Percentiles rank a stretch among this genome's conserved stretches.
phyloP scores from a whole-genome alignment of 2,888 invertebrate species.

The Acheta domesticus region DNA sequence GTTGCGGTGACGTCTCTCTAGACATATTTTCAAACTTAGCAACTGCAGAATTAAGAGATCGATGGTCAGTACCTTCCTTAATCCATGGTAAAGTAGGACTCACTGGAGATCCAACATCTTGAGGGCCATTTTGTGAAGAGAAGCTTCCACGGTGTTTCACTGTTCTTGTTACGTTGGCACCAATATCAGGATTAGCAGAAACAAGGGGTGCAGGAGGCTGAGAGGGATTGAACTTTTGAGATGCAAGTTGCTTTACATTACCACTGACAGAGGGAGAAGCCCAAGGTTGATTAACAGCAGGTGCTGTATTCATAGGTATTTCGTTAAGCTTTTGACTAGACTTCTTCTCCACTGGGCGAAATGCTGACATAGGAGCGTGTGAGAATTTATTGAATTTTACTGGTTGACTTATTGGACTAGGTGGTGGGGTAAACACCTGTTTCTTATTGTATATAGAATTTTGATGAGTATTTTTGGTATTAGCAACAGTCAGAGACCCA shows the following conservation, averaged over 20 bases:
- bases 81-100: constrained; percentile 38
- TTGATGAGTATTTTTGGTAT: constrained; percentile 22
- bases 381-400: constrained; percentile 64
- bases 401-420: constrained; percentile 39
- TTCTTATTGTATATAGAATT: constrained; percentile 32
- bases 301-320: constrained; percentile 34
- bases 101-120: constrained; percentile 30
- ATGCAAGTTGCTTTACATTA: constrained; percentile 45
- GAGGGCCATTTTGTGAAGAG: neutral
- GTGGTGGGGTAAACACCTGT: constrained; percentile 36
- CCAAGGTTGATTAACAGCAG: constrained; percentile 34
- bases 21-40: constrained; percentile 38
- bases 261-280: constrained; percentile 37
- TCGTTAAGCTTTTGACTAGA: neutral
- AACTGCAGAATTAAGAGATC: constrained; percentile 32
- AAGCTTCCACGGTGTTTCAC: neutral
- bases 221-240: constrained; percentile 43
- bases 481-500: constrained; percentile 47
- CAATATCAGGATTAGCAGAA: neutral
- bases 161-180: neutral
- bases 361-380: constrained; percentile 73
- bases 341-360: constrained; percentile 53
- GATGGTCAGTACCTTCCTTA: constrained; percentile 31
- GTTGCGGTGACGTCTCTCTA: constrained; percentile 36
- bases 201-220: constrained; percentile 31